Conservation (phyloP, 2,888 invertebrate genomes). For the Pycnomerus fuliginosus region DNA sequence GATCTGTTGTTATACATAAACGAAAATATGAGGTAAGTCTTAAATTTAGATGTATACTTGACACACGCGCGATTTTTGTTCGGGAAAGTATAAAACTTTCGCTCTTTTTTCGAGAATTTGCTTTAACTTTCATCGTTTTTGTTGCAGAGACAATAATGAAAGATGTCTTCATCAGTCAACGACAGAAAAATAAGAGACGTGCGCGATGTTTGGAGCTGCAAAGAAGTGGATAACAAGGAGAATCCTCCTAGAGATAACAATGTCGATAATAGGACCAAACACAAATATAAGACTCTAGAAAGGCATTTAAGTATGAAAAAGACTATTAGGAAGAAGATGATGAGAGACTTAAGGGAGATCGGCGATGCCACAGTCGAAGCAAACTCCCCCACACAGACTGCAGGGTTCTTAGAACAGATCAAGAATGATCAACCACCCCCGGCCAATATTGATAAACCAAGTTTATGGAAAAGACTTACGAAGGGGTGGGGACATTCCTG, state of each 20-base stretch:
- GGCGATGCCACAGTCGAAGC: conserved; percentile 47
- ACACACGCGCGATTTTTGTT: background rate
- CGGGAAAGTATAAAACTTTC: conserved; percentile 8
- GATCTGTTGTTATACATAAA: conserved; percentile 23
- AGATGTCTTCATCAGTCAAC: conserved; percentile 58
- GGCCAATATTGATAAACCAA: conserved; percentile 52
- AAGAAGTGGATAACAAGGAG: conserved; percentile 41
- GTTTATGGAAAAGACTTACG: conserved; percentile 52
- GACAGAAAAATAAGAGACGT: conserved; percentile 77
- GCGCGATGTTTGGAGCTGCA: conserved; percentile 58
- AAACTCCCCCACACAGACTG: conserved; percentile 36
- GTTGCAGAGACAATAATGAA: conserved; percentile 43
- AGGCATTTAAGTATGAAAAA: conserved; percentile 85
- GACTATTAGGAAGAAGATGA: conserved; percentile 81
- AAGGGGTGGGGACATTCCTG: conserved; percentile 50
- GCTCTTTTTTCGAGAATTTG: conserved; percentile 17
- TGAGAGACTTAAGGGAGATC: conserved; percentile 75
- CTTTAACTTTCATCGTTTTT: conserved; percentile 4
- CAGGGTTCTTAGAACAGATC: conserved; percentile 52
- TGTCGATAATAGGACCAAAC: conserved; percentile 61
- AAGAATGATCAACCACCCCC: conserved; percentile 52
- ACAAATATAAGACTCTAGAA: conserved; percentile 74
- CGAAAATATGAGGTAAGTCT: conserved; percentile 32
- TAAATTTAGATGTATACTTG: conserved; percentile 14
- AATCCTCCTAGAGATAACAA: conserved; percentile 52